phyloP scores from a whole-genome alignment of 2,888 invertebrate species.

The Ochlodes sylvanus region DNA sequence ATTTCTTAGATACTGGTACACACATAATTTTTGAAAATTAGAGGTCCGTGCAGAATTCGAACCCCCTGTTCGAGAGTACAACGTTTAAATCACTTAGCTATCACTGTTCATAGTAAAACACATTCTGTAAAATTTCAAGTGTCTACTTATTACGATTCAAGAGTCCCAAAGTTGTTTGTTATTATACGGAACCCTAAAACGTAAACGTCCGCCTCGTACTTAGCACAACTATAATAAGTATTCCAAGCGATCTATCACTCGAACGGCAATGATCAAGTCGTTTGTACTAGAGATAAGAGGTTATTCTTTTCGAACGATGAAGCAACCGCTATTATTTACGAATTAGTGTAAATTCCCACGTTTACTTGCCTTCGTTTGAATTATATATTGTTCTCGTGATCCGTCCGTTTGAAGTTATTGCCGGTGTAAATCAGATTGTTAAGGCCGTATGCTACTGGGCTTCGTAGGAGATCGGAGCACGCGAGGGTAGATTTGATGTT shows the following conservation, averaged over 20 bases:
- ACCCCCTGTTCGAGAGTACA: too few relatives aligned
- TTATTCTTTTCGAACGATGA: constrained; percentile 44
- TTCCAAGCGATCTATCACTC: constrained; percentile 16
- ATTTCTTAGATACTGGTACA: too few relatives aligned
- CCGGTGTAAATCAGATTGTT: constrained; percentile 27
- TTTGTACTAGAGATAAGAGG: constrained; percentile 37
- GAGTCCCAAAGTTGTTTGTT: too few relatives aligned
- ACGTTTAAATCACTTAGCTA: too few relatives aligned
- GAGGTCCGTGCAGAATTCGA: too few relatives aligned
- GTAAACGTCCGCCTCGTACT: background rate
- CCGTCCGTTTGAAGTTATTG: constrained; percentile 33
- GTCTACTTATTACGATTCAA: too few relatives aligned
- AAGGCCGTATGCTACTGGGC: constrained; percentile 19
- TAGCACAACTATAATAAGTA: background rate
- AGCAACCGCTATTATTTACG: constrained; percentile 47
- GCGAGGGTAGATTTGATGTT: too few relatives aligned
- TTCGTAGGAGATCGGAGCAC: background rate
- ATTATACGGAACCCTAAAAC: too few relatives aligned
- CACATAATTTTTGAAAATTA: too few relatives aligned
- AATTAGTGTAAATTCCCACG: constrained; percentile 42
- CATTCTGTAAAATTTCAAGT: too few relatives aligned
- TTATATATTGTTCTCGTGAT: constrained; percentile 37
- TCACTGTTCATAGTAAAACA: too few relatives aligned
- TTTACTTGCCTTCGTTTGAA: constrained; percentile 35
- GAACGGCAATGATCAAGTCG: constrained; percentile 24